Percentiles rank a stretch among this genome's conserved stretches.
phyloP scores from a whole-genome alignment of 2,797 vertebrate genomes.

The Diglossa cyanea region DNA sequence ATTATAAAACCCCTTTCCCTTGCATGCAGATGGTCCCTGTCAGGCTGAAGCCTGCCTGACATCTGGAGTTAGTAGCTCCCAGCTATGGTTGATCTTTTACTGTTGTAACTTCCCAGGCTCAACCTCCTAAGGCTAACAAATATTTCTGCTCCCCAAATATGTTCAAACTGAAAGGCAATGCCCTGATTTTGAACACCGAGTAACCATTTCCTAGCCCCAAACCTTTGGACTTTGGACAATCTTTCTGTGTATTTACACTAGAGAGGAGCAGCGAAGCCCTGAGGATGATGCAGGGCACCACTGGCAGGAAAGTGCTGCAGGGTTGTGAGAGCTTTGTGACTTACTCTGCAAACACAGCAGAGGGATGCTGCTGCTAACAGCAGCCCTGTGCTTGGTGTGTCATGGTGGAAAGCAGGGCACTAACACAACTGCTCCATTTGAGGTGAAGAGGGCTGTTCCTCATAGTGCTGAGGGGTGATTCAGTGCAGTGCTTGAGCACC shows the following conservation, averaged over 20 bases:
- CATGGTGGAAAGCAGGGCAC: fast-evolving
- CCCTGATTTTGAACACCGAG: background rate
- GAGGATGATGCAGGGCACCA: background rate
- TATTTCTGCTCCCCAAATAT: background rate
- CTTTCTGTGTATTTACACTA: background rate
- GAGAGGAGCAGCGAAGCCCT: background rate
- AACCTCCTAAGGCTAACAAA: background rate
- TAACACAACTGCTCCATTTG: background rate
- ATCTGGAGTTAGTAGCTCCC: background rate
- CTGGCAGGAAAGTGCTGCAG: background rate
- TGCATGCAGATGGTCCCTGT: background rate
- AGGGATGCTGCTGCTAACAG: background rate
- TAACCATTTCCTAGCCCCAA: background rate
- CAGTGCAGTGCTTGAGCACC: background rate
- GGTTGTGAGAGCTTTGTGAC: background rate
- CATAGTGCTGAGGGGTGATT: fast-evolving
- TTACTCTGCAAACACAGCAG: background rate
- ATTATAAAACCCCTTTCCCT: background rate
- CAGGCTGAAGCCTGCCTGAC: background rate
- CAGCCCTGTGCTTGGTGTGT: background rate
- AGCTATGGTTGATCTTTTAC: background rate
- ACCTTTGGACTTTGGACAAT: background rate
- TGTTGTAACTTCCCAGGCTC: background rate
- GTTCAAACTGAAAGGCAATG: background rate
- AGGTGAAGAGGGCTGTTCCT: background rate